Conservation (phyloP, 2,888 invertebrate genomes). For the Caenorhabditis doughertyi region DNA sequence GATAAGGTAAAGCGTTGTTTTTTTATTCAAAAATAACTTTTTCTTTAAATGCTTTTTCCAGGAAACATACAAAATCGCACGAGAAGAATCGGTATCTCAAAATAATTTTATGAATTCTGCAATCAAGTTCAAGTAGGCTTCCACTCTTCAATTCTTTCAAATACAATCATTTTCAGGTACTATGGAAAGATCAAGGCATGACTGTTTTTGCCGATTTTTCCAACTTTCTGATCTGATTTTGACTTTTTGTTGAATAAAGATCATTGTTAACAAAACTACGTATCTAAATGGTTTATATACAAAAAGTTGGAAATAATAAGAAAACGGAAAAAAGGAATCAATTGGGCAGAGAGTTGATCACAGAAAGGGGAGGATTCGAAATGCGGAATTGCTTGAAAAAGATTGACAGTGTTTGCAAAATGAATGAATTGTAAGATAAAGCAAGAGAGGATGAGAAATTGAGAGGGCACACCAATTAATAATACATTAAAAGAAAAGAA, state of each 20-base stretch:
- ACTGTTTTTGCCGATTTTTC: background rate
- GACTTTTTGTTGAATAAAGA: slow-evolving; percentile 18
- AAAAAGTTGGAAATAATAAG: slow-evolving; percentile 5
- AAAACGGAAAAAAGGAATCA: background rate
- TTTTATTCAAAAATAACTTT: background rate
- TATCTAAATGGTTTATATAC: slow-evolving; percentile 10
- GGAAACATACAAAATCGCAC: slow-evolving; percentile 45
- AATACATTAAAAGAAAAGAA: background rate
- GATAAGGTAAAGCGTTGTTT: slow-evolving; percentile 33
- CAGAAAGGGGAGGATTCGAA: slow-evolving; percentile 12
- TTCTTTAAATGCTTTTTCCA: slow-evolving; percentile 4
- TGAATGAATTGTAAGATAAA: slow-evolving; percentile 14
- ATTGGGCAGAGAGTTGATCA: background rate
- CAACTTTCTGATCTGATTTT: background rate
- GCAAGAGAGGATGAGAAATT: slow-evolving; percentile 16
- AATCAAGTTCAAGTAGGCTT: slow-evolving; percentile 49
- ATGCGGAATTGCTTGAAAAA: background rate
- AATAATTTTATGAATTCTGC: slow-evolving; percentile 62
- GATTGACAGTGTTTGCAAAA: slow-evolving; percentile 6
- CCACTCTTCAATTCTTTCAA: background rate
- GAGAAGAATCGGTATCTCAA: slow-evolving; percentile 54
- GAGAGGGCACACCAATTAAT: too few species aligned
- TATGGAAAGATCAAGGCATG: slow-evolving; percentile 59
- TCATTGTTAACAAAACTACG: slow-evolving; percentile 10
- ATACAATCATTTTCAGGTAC: slow-evolving; percentile 37